Conservation (phyloP, 2,797 vertebrate genomes). For the Sphaeramia orbicularis region DNA sequence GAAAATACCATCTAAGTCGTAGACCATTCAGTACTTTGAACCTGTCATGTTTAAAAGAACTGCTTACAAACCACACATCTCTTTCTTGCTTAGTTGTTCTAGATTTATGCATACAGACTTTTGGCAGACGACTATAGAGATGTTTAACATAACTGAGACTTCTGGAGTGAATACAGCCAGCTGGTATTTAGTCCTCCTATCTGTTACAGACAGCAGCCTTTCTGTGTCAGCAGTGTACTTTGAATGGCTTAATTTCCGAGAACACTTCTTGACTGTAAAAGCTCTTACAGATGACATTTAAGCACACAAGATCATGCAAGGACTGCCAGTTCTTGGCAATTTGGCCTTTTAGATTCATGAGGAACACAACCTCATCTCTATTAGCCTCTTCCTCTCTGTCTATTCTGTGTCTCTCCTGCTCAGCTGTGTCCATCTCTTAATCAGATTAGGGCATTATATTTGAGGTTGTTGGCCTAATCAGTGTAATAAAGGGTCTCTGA, state of each 20-base stretch:
- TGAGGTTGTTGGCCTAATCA: conserved; percentile 78
- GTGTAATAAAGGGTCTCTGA: conserved; percentile 76
- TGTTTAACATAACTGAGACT: not conserved
- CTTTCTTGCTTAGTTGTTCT: no score
- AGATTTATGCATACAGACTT: no score
- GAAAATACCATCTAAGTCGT: no score
- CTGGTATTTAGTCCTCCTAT: not conserved
- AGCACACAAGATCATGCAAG: conserved; percentile 16
- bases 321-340: conserved; percentile 20
- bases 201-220: conserved; percentile 21
- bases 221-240: conserved; percentile 12
- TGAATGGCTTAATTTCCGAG: conserved; percentile 23
- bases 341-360: conserved; percentile 22
- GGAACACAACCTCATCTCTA: conserved; percentile 38
- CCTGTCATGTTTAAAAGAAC: no score
- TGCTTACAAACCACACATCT: no score
- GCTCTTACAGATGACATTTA: conserved; percentile 47
- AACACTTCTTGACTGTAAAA: conserved; percentile 37
- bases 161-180: not conserved
- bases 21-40: no score
- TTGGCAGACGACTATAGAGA: no score
- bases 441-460: conserved; percentile 81
- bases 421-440: conserved; percentile 74
- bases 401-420: conserved; percentile 34
- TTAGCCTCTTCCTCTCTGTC: conserved; percentile 23